These are phyloP conservation scores for Leptinotarsa juncta DNA, from an alignment of 2,888 invertebrate genomes.

Conservation along the genomic window DNA sequence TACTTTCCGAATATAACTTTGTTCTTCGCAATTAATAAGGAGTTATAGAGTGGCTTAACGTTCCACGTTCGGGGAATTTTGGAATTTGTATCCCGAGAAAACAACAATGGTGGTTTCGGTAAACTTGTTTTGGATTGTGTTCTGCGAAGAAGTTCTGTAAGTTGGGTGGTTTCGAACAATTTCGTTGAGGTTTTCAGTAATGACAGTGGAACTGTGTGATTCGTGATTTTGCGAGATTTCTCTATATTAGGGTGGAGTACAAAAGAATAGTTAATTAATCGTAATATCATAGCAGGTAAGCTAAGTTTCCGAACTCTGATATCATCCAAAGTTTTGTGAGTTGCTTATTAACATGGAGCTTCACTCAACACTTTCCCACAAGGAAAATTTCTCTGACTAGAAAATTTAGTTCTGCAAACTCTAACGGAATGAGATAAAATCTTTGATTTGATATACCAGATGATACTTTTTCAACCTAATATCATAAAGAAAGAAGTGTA, in stretches of 20 bases:
- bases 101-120: conserved; percentile 30
- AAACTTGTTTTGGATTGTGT: conserved; percentile 29
- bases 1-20: conserved; percentile 42
- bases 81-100: conserved; percentile 37
- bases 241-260: not conserved
- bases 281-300: no score
- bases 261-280: no score
- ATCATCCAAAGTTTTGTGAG: no score
- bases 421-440: no score
- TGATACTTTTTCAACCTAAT: no score
- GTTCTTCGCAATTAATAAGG: conserved; percentile 50
- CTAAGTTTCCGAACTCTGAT: no score
- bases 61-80: conserved; percentile 34
- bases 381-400: no score
- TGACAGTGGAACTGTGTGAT: not conserved
- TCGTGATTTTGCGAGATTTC: not conserved
- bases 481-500: no score
- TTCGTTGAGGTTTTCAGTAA: not conserved
- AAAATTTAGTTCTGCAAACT: no score
- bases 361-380: no score
- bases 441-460: no score
- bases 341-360: no score
- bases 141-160: conserved; percentile 1
- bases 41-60: conserved; percentile 48
- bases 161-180: not conserved